Conservation (phyloP, 2,888 invertebrate genomes). For the Euclidia mi region DNA sequence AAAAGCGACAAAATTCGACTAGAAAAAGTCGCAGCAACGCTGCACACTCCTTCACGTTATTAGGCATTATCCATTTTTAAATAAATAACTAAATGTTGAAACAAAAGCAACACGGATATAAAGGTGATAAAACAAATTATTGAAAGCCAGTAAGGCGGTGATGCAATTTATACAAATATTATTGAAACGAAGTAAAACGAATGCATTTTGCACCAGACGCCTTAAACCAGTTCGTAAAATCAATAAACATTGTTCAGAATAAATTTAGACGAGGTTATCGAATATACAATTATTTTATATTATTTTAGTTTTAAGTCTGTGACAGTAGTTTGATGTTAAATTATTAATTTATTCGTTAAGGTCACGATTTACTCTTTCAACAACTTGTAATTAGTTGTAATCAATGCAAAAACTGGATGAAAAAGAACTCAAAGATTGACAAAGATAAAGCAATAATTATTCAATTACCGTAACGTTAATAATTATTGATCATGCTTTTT, state of each 20-base stretch:
- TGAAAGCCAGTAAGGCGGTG: constrained; percentile 1
- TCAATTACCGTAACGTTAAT: too few species aligned
- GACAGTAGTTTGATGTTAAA: background rate
- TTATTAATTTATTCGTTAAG: constrained; percentile 15
- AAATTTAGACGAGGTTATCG: constrained; percentile 7
- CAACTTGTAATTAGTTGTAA: constrained; percentile 5
- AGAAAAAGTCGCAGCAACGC: too few species aligned
- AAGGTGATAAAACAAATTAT: constrained; percentile 1
- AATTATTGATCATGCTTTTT: too few species aligned
- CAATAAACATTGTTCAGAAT: constrained; percentile 16
- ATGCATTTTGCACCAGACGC: constrained; percentile 21
- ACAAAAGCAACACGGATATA: constrained; percentile 3
- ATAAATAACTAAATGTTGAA: too few species aligned
- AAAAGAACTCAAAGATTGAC: background rate
- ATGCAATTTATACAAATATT: constrained; percentile 11
- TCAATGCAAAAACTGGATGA: constrained; percentile 2
- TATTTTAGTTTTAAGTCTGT: background rate
- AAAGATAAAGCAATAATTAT: too few species aligned
- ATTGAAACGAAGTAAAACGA: constrained; percentile 20
- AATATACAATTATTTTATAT: background rate
- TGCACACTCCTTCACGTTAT: too few species aligned
- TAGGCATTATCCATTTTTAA: too few species aligned
- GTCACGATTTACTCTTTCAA: constrained; percentile 6
- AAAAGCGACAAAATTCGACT: too few species aligned
- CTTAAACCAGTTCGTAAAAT: constrained; percentile 32